These are phyloP conservation scores for Perca fluviatilis DNA, from an alignment of 2,113 vertebrate species.

Conservation along the genomic window DNA sequence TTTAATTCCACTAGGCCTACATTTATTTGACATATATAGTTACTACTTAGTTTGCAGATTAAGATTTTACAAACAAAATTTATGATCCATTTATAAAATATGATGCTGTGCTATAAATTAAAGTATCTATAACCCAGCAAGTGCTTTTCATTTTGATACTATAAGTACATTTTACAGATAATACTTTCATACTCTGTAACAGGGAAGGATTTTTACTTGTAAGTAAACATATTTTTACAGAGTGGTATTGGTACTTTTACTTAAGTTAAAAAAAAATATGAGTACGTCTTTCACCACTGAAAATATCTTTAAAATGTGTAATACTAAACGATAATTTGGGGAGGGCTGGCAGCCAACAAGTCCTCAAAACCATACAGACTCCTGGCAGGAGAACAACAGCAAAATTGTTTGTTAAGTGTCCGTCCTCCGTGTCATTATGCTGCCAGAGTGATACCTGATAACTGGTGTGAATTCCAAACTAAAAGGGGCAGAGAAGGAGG, in stretches of 20 bases:
- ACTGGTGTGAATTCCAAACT: constrained; percentile 2
- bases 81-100: not conserved
- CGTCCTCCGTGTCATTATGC: not conserved
- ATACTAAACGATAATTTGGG: not conserved
- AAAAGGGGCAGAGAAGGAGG: not conserved
- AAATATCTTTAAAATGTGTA: not conserved
- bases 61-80: not conserved
- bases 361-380: too few relatives aligned
- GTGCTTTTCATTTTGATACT: not conserved
- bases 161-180: too few relatives aligned
- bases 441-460: not conserved
- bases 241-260: not conserved
- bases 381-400: not conserved
- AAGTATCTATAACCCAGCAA: not conserved
- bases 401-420: not conserved
- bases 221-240: not conserved
- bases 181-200: not conserved
- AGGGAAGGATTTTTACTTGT: not conserved
- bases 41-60: not conserved
- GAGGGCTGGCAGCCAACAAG: too few relatives aligned
- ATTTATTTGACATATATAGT: not conserved
- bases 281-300: not conserved
- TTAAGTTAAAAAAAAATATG: not conserved
- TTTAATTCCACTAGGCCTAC: not conserved
- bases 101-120: not conserved